These are phyloP conservation scores for Peromyscus aztecus DNA, from an alignment of 2,797 vertebrate genomes.

Conservation along the genomic window DNA sequence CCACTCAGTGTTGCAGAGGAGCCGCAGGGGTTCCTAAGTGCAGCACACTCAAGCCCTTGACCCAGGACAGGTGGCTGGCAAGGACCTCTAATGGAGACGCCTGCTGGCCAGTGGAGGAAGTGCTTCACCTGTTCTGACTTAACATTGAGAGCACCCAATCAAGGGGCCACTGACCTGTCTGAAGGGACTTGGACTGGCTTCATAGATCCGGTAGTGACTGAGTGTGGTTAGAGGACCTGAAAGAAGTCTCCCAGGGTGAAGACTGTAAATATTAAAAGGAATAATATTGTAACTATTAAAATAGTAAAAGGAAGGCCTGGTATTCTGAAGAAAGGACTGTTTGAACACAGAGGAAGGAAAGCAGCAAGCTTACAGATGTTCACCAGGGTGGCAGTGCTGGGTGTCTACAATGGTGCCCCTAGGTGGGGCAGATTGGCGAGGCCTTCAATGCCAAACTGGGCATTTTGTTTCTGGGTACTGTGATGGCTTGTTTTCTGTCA, in stretches of 20 bases:
- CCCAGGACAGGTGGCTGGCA: neutral
- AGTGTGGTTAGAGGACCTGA: neutral
- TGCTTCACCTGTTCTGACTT: neutral
- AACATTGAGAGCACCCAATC: too few relatives aligned
- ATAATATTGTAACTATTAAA: neutral
- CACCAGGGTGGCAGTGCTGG: fast-evolving
- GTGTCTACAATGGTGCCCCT: too few relatives aligned
- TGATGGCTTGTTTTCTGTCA: neutral
- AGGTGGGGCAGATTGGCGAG: neutral
- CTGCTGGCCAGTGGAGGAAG: slow-evolving; percentile 51
- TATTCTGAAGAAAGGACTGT: neutral
- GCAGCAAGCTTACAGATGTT: neutral
- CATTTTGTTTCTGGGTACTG: neutral
- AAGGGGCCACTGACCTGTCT: neutral
- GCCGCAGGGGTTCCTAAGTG: neutral
- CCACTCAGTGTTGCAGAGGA: neutral
- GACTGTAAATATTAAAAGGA: neutral
- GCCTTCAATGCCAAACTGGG: neutral
- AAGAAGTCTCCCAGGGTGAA: neutral
- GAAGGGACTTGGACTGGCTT: neutral
- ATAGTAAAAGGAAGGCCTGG: neutral
- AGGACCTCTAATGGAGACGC: slow-evolving; percentile 47
- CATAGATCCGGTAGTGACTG: neutral
- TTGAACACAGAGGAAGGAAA: neutral
- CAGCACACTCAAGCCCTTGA: neutral